Evolutionary conservation across 2,113 vertebrate species (phyloP), one percentile per base, ranked within the genome.

Genomic region (Nibea coibor): DNA sequence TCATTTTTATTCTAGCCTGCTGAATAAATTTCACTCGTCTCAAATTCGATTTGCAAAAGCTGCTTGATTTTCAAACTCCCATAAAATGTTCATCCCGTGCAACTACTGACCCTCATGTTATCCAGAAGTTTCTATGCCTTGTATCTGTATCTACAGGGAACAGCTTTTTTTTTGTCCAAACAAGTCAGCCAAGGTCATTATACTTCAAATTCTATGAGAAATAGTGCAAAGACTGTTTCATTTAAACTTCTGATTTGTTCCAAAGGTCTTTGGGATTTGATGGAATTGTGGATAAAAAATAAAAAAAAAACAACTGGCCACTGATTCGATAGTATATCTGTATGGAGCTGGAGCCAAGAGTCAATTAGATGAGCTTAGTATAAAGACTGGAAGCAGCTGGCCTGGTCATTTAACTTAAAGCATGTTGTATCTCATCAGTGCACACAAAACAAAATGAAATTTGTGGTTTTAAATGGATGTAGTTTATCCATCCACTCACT

Each of bases 101-200:
- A 14, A 16, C 45, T 17, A 28, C 42, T 35, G 45, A 71, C 50
- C n/a, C 7, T 1, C 14, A 11, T 10, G 42, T 24, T 26, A 54
- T 39, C 68, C 50, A 19, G 48, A 45, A 26, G 24, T 57, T 54
- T 31, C 12, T 31, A 10, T 64, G 61, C 19, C 35, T 61, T 48
- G 24, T 48, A 2, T 45, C 43, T 65, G 65, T 51, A n/a, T 45
- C 35, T 65, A 63, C 51, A 45, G 24, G 8, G 57, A 12, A 65
- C 16, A 16, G n/a, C 2, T 43, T 9, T 63, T 35, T n/a, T n/a
- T 48, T 12, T 48, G 11, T 15, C 15, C 1, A 10, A 50, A 50
- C 39, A 74, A 47, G 53, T 53, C 31, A 53, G 50, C 61, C 22
- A 54, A 75, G 50, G 61, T 28, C 53, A 56, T 45, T 45, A n/a